Base-by-base conservation (phyloP, 2,888 invertebrate species). In the Steromphala cineraria region DNA sequence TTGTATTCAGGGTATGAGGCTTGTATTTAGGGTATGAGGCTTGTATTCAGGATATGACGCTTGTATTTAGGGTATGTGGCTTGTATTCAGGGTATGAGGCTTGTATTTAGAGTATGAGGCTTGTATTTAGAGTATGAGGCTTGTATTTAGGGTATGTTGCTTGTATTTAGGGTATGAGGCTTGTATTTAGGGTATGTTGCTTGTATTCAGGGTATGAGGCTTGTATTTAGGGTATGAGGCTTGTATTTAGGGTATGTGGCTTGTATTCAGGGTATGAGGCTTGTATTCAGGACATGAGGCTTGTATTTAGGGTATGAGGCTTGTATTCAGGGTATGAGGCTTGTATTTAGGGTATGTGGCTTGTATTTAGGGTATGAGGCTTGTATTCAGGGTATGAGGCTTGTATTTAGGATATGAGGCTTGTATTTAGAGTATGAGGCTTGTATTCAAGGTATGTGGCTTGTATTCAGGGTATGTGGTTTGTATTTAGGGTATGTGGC, bases 361-460 rank as follows among this genome's bases (percentile, higher is more conserved):
- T 98, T 98, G 89, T 98, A 98, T 0, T 98, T 98, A 91, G 98
- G 98, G 92, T 97, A 98, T 89, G 98, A 10, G n/a, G 94, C 95
- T 98, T 5, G 95, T 96, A 75, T 98, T 98, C 92, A 97, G 97
- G 96, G 98, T 97, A 92, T 94, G 94, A 40, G 17, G 89, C 52
- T 24, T 24, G 52, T 17, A 28, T 24, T 8, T 46, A 19, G 0
- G 1, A 15, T 96, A 96, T 5, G 46, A 46, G 8, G 5, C 4
- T 46, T 46, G 46, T 46, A 46, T 46, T 46, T 13, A 46, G 8
- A 10, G 46, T 46, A 8, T 36, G 8, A 10, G 75, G 97, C 0
- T 98, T 98, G 89, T 98, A 98, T 0, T 98, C 98, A 91, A 98
- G 98, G 92, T 97, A 98, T 89, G 98, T 46, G n/a, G n/a, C n/a